A percentile compares a stretch with the other conserved stretches of the same genome.
Evolutionary conservation across 2,797 vertebrate genomes (phyloP).

Genomic region (Chloroceryle amazona): DNA sequence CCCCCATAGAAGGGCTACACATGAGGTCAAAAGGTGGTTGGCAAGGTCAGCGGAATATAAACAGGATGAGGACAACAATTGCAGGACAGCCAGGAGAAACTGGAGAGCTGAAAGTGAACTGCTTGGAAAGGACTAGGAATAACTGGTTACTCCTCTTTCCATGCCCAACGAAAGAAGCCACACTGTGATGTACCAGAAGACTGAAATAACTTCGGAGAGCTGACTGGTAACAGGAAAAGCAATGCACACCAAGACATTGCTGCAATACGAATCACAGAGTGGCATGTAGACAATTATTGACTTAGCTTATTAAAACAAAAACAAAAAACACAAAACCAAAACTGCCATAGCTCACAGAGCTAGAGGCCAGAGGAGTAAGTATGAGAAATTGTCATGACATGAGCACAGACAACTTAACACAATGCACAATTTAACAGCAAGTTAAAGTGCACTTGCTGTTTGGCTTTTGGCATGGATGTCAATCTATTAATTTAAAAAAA

Average conservation of each 20-base stretch:
- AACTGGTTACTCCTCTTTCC: background rate
- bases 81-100: background rate
- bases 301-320: fast-evolving
- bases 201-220: background rate
- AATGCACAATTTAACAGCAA: background rate
- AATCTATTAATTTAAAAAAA: background rate
- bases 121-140: background rate
- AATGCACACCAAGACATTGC: background rate
- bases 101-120: background rate
- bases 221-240: background rate
- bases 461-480: background rate
- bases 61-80: background rate
- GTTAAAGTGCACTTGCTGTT: background rate
- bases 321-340: background rate
- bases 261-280: background rate
- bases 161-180: background rate
- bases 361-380: background rate
- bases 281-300: background rate
- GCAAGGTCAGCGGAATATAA: background rate
- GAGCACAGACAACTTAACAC: background rate
- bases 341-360: background rate
- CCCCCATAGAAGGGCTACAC: too few relatives aligned
- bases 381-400: too few relatives aligned
- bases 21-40: background rate
- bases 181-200: background rate